phyloP scores from a whole-genome alignment of 2,797 vertebrate species.

The Calcarius lapponicus region DNA sequence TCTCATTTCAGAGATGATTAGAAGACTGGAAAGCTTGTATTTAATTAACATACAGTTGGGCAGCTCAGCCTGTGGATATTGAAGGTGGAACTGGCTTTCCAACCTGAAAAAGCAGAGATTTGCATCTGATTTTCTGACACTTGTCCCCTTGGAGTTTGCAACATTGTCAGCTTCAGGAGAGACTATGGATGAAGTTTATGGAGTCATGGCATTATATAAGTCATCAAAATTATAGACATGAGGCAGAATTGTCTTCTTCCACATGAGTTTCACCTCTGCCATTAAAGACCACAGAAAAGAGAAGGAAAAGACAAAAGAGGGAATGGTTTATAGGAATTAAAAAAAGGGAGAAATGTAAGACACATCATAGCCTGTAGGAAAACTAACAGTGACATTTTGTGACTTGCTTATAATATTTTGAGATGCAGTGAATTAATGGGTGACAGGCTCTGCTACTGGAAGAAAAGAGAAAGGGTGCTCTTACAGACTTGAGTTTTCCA shows the following conservation, averaged over 20 bases:
- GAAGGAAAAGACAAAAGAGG: neutral
- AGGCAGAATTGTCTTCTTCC: neutral
- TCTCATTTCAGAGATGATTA: neutral
- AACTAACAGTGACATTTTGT: neutral
- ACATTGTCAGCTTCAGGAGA: neutral
- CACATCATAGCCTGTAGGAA: neutral
- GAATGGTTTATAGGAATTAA: neutral
- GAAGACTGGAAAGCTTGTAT: neutral
- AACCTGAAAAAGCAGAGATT: neutral
- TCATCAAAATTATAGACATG: neutral
- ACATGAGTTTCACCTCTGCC: neutral
- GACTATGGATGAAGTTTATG: neutral
- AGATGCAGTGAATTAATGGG: neutral
- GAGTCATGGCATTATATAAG: neutral
- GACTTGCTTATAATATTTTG: neutral
- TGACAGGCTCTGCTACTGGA: neutral
- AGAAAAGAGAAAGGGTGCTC: neutral
- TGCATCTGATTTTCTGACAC: neutral
- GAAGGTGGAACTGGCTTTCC: neutral
- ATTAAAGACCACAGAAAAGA: neutral
- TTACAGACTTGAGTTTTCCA: neutral
- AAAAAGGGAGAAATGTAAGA: neutral
- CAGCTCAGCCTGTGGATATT: neutral
- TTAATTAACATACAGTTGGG: neutral
- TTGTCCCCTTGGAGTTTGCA: neutral